phyloP scores from a whole-genome alignment of 2,113 vertebrate species.

The Leptocoma aspasia region DNA sequence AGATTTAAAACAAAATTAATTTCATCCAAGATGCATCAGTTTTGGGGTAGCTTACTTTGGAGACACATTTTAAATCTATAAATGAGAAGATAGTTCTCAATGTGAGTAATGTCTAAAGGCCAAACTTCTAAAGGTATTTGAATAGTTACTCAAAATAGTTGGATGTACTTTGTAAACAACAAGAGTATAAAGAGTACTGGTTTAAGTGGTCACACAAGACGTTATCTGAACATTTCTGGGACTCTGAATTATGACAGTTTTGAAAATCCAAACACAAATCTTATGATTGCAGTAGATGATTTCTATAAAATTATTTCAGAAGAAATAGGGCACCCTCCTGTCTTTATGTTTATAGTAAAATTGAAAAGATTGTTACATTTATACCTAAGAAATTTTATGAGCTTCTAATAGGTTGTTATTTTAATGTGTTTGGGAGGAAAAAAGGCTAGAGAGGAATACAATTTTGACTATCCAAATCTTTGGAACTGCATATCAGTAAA shows the following conservation, averaged over 20 bases:
- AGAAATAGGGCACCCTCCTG: neutral
- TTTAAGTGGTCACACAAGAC: neutral
- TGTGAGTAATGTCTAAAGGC: neutral
- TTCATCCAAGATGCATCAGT: neutral
- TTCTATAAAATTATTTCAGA: neutral
- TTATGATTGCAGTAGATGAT: neutral
- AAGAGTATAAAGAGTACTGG: neutral
- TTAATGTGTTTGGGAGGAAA: neutral
- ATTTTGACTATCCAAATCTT: neutral
- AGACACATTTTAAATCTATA: neutral
- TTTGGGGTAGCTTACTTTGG: neutral
- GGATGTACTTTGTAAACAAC: neutral
- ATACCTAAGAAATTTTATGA: neutral
- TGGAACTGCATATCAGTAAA: neutral
- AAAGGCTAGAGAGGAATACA: neutral
- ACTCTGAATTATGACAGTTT: neutral
- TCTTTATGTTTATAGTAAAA: neutral
- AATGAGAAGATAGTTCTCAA: neutral
- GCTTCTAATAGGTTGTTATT: neutral
- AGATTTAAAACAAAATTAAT: neutral
- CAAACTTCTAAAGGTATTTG: neutral
- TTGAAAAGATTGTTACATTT: neutral
- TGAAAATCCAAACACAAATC: neutral
- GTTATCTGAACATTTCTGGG: neutral
- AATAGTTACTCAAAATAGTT: neutral